phyloP scores from a whole-genome alignment of 2,113 vertebrate species.

The Cathartes aura region DNA sequence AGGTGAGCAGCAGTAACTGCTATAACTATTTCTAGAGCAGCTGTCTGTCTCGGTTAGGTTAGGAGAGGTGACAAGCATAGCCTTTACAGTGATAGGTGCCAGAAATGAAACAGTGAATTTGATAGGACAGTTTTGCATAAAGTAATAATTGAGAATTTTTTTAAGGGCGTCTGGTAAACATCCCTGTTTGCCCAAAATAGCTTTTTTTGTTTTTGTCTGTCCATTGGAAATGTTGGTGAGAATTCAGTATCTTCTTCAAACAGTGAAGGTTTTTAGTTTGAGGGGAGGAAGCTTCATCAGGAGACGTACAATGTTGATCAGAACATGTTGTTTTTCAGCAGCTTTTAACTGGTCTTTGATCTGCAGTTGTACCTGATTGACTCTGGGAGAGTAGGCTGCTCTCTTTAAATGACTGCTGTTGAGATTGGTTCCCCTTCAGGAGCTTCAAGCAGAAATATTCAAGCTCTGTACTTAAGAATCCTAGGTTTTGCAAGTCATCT shows the following conservation, averaged over 20 bases:
- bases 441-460: not conserved
- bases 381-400: not conserved
- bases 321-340: not conserved
- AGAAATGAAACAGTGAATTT: not conserved
- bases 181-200: not conserved
- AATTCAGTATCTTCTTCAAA: not conserved
- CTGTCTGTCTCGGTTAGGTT: not conserved
- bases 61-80: not conserved
- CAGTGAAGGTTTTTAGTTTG: not conserved
- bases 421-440: not conserved
- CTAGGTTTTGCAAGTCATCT: not conserved
- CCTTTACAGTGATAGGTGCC: not conserved
- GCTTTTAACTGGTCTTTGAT: not conserved
- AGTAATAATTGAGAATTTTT: not conserved
- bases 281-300: not conserved
- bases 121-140: not conserved
- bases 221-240: not conserved
- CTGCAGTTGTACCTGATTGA: not conserved
- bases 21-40: not conserved
- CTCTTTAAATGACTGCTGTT: not conserved
- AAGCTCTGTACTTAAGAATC: not conserved
- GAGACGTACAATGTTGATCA: not conserved
- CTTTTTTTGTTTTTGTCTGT: not conserved
- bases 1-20: not conserved
- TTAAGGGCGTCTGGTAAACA: not conserved